Percentiles rank a stretch among this genome's conserved stretches.
phyloP scores from a whole-genome alignment of 2,888 invertebrate genomes.

The Rosalia funebris region DNA sequence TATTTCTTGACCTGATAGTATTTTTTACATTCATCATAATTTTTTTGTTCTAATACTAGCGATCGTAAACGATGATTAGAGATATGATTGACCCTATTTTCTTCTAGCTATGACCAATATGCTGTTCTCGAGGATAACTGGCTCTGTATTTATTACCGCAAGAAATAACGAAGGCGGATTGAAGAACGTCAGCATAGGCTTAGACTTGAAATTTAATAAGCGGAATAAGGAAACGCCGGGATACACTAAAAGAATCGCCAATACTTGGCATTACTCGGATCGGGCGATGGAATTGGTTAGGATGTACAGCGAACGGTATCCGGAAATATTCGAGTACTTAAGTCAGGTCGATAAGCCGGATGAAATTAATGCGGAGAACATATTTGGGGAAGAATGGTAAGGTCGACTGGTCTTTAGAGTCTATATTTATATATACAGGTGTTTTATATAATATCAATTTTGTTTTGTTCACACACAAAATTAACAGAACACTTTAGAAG shows the following conservation, averaged over 20 bases:
- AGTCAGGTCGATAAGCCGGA: slow-evolving; percentile 64
- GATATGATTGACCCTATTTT: too few relatives aligned
- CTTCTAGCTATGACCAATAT: slow-evolving; percentile 72
- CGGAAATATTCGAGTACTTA: slow-evolving; percentile 76
- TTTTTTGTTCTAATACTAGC: too few relatives aligned
- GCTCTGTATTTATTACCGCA: slow-evolving; percentile 76
- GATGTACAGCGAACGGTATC: slow-evolving; percentile 77
- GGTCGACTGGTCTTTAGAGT: too few relatives aligned
- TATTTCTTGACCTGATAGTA: too few relatives aligned
- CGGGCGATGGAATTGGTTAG: slow-evolving; percentile 77
- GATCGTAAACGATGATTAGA: too few relatives aligned
- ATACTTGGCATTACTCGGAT: slow-evolving; percentile 83
- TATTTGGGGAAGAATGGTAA: slow-evolving; percentile 67
- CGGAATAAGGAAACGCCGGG: slow-evolving; percentile 80
- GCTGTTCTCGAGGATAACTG: slow-evolving; percentile 87
- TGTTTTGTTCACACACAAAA: too few relatives aligned
- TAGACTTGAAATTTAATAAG: slow-evolving; percentile 91
- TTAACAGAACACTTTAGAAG: too few relatives aligned
- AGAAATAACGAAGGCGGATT: slow-evolving; percentile 47
- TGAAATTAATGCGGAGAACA: slow-evolving; percentile 73
- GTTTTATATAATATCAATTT: too few relatives aligned
- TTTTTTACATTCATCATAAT: too few relatives aligned
- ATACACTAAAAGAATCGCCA: slow-evolving; percentile 78
- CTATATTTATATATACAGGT: too few relatives aligned
- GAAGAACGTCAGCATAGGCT: slow-evolving; percentile 81